These are phyloP conservation scores for Idaea aversata DNA, from an alignment of 2,888 invertebrate genomes.

Conservation along the genomic window DNA sequence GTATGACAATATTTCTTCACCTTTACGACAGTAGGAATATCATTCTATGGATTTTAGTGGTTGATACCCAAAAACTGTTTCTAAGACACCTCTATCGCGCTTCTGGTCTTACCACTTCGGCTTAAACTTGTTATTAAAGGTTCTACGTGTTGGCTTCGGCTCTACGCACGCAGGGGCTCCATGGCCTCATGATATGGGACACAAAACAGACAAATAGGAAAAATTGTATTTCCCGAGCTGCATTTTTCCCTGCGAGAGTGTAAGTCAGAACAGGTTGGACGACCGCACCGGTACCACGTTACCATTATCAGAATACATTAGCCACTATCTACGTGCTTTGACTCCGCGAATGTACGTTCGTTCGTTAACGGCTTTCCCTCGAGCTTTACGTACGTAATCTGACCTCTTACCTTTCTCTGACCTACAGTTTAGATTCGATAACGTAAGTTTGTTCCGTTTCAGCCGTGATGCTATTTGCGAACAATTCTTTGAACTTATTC, in stretches of 20 bases:
- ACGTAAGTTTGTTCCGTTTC: slow-evolving; percentile 19
- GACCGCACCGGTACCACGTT: slow-evolving; percentile 33
- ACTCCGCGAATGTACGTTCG: slow-evolving; percentile 49
- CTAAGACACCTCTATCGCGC: too few species aligned
- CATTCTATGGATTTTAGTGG: too few species aligned
- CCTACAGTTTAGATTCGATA: slow-evolving; percentile 29
- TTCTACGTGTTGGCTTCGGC: too few species aligned
- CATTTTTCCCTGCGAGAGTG: not conserved
- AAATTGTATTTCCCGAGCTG: not conserved
- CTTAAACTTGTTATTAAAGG: too few species aligned
- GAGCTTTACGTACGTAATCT: slow-evolving; percentile 42
- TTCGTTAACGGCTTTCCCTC: slow-evolving; percentile 49
- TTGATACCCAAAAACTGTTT: too few species aligned
- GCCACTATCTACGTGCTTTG: slow-evolving; percentile 56
- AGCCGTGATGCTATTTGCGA: slow-evolving; percentile 9
- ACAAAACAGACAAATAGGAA: not conserved
- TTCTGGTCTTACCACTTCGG: too few species aligned
- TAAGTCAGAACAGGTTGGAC: slow-evolving; percentile 18
- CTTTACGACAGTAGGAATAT: too few species aligned
- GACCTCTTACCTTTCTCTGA: slow-evolving; percentile 38
- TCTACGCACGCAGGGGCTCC: too few species aligned
- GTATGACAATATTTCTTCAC: too few species aligned
- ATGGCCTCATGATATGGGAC: not conserved
- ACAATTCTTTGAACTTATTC: slow-evolving; percentile 11
- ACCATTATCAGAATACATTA: slow-evolving; percentile 62